phyloP scores from a whole-genome alignment of 2,888 invertebrate species.

The Anagyrus pseudococci region DNA sequence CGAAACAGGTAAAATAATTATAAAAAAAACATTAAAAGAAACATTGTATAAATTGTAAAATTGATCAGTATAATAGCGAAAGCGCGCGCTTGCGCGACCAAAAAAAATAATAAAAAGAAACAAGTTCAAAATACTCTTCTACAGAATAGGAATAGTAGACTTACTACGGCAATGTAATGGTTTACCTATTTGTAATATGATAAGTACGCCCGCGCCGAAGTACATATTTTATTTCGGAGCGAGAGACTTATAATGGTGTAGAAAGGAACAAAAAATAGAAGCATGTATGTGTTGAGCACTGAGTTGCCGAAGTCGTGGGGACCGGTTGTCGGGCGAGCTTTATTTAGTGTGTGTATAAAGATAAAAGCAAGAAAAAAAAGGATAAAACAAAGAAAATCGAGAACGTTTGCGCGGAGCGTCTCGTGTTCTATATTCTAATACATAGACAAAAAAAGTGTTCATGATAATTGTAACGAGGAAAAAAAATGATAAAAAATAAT shows the following conservation, averaged over 20 bases:
- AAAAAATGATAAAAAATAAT: slow-evolving; percentile 50
- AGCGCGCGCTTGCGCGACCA: slow-evolving; percentile 16
- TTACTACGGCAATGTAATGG: slow-evolving; percentile 7
- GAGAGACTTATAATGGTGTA: too few relatives aligned
- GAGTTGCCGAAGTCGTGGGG: slow-evolving; percentile 2
- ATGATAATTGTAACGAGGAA: slow-evolving; percentile 18
- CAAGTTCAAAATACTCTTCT: slow-evolving; percentile 35
- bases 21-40: slow-evolving; percentile 23
- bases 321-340: slow-evolving; percentile 10
- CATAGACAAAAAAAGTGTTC: slow-evolving; percentile 39
- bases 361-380: too few relatives aligned
- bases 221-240: too few relatives aligned
- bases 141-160: slow-evolving; percentile 22
- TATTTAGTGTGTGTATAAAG: slow-evolving; percentile 25
- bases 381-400: slow-evolving; percentile 4
- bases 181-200: slow-evolving; percentile 21
- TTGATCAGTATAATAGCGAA: slow-evolving; percentile 25
- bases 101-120: slow-evolving; percentile 6
- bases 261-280: too few relatives aligned
- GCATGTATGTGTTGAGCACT: too few relatives aligned
- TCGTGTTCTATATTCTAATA: slow-evolving; percentile 29
- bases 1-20: too few relatives aligned
- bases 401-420: background rate
- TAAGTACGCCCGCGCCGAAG: slow-evolving; percentile 3
- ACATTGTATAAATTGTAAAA: slow-evolving; percentile 34